phyloP scores from a whole-genome alignment of 2,113 vertebrate genomes.

The Thalassoma bifasciatum region DNA sequence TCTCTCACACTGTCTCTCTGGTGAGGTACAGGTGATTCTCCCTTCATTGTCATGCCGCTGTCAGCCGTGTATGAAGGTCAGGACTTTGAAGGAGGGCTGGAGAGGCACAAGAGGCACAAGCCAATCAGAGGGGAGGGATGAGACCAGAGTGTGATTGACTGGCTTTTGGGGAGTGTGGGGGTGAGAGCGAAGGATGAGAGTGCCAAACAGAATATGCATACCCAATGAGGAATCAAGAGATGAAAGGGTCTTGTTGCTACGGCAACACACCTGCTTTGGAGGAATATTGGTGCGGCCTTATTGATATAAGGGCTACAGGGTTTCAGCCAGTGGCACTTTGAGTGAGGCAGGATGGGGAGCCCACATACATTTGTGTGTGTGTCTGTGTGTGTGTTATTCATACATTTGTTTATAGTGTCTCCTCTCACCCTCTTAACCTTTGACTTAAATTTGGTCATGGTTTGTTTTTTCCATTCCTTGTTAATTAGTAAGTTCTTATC shows the following conservation, averaged over 20 bases:
- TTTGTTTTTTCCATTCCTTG: neutral
- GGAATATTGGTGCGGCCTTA: conserved; percentile 55
- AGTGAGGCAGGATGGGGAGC: conserved; percentile 16
- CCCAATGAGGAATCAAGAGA: conserved; percentile 69
- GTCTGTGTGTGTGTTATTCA: conserved; percentile 5
- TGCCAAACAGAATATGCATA: conserved; percentile 73
- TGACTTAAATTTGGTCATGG: neutral
- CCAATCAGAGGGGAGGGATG: conserved; percentile 74
- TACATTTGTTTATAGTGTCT: neutral
- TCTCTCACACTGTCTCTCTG: conserved; percentile 25
- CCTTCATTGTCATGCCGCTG: conserved; percentile 70
- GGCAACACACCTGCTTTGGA: conserved; percentile 75
- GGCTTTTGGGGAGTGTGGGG: conserved; percentile 17
- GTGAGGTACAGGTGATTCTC: conserved; percentile 60
- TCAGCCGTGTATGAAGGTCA: conserved; percentile 76
- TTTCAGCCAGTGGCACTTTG: conserved; percentile 52
- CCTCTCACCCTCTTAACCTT: neutral
- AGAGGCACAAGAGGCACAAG: conserved; percentile 63
- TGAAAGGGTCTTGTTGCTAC: conserved; percentile 75
- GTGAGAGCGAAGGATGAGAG: neutral
- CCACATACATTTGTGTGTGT: neutral
- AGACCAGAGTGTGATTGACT: conserved; percentile 76
- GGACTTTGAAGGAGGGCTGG: conserved; percentile 66
- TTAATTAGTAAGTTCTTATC: neutral
- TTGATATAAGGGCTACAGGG: conserved; percentile 59